These are phyloP conservation scores for Pampusana beccarii DNA, from an alignment of 2,113 vertebrate genomes.

Conservation along the genomic window DNA sequence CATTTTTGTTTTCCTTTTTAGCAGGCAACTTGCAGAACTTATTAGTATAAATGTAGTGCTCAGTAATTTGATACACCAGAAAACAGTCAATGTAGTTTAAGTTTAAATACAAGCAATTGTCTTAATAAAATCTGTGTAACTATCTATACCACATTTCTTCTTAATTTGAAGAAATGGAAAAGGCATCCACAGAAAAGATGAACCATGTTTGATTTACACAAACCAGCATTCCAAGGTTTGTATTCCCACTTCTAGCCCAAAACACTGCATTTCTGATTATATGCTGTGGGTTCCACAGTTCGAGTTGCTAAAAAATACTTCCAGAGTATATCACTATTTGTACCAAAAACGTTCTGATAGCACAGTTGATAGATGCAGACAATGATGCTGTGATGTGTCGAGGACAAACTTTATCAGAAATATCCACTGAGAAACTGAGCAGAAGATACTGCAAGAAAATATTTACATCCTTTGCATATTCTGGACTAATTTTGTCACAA, in stretches of 20 bases:
- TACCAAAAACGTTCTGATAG: background rate
- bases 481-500: background rate
- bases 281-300: background rate
- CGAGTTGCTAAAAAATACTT: background rate
- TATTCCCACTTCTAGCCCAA: background rate
- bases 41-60: background rate
- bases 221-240: background rate
- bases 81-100: background rate
- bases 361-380: background rate
- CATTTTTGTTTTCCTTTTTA: background rate
- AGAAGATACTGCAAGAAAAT: background rate
- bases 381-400: background rate
- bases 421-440: background rate
- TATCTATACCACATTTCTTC: background rate
- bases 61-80: background rate
- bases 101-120: background rate
- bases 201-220: fast-evolving
- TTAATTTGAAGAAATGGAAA: background rate
- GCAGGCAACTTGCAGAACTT: background rate
- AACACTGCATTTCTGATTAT: background rate
- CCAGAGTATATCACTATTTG: background rate
- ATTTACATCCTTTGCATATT: background rate
- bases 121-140: background rate
- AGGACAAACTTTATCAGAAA: background rate
- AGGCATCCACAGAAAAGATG: background rate